Percentiles rank a stretch among this genome's conserved stretches.
Evolutionary conservation across 2,113 vertebrate genomes (phyloP).

Genomic region (Pseudolaguvia tuberculata): DNA sequence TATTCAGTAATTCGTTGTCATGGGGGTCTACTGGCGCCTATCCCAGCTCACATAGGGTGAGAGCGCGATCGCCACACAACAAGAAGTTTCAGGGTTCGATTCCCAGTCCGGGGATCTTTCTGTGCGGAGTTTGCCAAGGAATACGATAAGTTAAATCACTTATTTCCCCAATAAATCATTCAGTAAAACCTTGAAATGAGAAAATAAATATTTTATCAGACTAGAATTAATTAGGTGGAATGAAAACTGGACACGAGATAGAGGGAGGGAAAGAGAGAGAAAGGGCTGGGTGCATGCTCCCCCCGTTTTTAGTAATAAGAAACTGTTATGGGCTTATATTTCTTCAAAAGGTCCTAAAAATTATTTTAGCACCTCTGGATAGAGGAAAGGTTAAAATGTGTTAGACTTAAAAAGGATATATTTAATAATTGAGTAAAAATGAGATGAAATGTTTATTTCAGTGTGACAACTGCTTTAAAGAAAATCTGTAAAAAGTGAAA

Average conservation of each 20-base stretch:
- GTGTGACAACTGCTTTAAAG: slow-evolving; percentile 3
- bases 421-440: slow-evolving; percentile 28
- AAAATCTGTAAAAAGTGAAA: not conserved
- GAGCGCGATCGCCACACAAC: too few relatives aligned
- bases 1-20: too few relatives aligned
- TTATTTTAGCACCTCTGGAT: too few relatives aligned
- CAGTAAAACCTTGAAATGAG: not conserved
- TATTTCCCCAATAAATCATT: not conserved
- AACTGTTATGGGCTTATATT: not conserved
- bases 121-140: too few relatives aligned
- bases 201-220: not conserved
- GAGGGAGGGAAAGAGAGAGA: not conserved
- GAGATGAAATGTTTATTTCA: slow-evolving; percentile 28
- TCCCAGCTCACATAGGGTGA: too few relatives aligned
- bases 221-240: not conserved
- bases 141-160: not conserved
- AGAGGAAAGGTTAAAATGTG: too few relatives aligned
- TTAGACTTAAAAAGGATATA: too few relatives aligned
- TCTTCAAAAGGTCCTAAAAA: not conserved
- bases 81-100: too few relatives aligned
- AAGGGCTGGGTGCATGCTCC: too few relatives aligned
- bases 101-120: too few relatives aligned
- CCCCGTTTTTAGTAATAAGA: not conserved
- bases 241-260: too few relatives aligned
- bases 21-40: too few relatives aligned